Base-by-base conservation (phyloP, 37 sponge, comb jelly and placozoan genomes). In the Crambe crambe region DNA sequence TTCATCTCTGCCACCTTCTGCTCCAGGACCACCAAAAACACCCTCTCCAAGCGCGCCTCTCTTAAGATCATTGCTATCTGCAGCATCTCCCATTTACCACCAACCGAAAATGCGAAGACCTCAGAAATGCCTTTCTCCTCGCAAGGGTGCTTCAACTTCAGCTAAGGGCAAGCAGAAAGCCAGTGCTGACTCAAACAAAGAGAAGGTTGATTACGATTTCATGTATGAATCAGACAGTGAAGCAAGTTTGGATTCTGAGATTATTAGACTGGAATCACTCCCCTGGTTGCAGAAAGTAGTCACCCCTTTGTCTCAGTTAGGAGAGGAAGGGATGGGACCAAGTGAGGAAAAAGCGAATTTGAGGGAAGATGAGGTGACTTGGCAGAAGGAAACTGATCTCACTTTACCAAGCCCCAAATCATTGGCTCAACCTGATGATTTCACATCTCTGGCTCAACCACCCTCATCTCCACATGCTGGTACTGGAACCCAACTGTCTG, bases 261-360 rank as follows among this genome's bases (percentile, higher is more conserved):
- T n/a, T n/a, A 26, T 70, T 21, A 40, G 71, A 2, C 71, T 70
- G 71, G 71, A 70, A 42, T 70, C 71, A 10, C 43, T n/a, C 12
- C 39, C 71, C 42, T 25, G 2, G 27, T 25, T 42, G 23, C 43
- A 8, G 36, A 42, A 41, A 21, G 2, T n/a, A n/a, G n/a, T n/a
- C n/a, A n/a, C n/a, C 56, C 56, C 56, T 18, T 20, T 23, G 30
- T 62, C 63, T 62, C 25, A 23, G 63, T 20, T 62, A 18, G 25
- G 63, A 62, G 63, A 62, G 5, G 63, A 62, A 27, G 25, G 31
- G 15, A 18, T 8, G 25, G 63, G 15, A 20, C 6, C 15, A 27
- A 20, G 31, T 30, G 63, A 27, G 15, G n/a, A 23, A 47, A 47
- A 47, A 12, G 51, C 6, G 10, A 47, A 47, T 6, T 47, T 47